Percentiles rank a stretch among this genome's conserved stretches.
phyloP scores from a whole-genome alignment of 2,888 invertebrate species.

The Anoncus sp. region DNA sequence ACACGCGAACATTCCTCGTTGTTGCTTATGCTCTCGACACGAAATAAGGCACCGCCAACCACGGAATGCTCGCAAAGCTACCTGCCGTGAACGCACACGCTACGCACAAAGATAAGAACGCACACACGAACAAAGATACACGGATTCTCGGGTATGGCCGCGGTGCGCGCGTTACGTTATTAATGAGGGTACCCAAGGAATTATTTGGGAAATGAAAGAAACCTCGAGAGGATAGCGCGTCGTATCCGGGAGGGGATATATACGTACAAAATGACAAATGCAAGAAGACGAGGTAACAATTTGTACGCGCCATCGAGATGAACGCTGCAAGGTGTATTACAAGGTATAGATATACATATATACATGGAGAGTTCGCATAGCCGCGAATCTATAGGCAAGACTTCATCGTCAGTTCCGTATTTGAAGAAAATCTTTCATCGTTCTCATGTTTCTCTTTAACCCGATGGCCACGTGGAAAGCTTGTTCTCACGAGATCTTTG shows the following conservation, averaged over 20 bases:
- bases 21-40: conserved; percentile 44
- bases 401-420: conserved; percentile 39
- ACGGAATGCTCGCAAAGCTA: conserved; percentile 56
- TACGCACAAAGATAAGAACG: not conserved
- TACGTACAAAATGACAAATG: conserved; percentile 78
- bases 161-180: conserved; percentile 78
- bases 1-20: conserved; percentile 32
- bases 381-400: conserved; percentile 11
- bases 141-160: conserved; percentile 65
- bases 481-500: conserved; percentile 24
- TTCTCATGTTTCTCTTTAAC: conserved; percentile 8
- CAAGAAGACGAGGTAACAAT: conserved; percentile 79
- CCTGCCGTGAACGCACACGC: conserved; percentile 60
- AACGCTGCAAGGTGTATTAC: conserved; percentile 53
- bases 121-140: not conserved
- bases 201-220: conserved; percentile 80
- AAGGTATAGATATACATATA: not conserved
- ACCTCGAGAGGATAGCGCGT: conserved; percentile 60
- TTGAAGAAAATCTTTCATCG: conserved; percentile 38
- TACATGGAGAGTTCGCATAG: no score
- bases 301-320: conserved; percentile 76
- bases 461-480: not conserved
- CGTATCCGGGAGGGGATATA: conserved; percentile 41
- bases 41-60: conserved; percentile 32
- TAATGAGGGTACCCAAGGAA: conserved; percentile 79